Conservation (phyloP, 2,113 vertebrate species). For the Tragelaphus imberbis region DNA sequence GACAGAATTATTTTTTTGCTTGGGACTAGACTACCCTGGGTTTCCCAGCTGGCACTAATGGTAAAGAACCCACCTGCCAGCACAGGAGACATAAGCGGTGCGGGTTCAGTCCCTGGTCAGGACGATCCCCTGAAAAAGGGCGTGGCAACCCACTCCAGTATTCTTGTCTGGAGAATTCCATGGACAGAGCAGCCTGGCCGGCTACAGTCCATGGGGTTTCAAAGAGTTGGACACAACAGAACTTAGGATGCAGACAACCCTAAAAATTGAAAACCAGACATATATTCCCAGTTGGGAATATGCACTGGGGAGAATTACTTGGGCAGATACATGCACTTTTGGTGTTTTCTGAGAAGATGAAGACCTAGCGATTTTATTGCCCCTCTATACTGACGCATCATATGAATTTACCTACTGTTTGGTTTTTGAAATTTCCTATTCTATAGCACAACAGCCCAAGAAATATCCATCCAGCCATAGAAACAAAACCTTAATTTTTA, state of each 20-base stretch:
- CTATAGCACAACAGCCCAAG: neutral
- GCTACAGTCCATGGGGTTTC: neutral
- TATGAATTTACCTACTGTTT: neutral
- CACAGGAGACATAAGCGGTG: fast-evolving
- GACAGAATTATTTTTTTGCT: neutral
- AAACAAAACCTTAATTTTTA: neutral
- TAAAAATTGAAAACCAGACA: neutral
- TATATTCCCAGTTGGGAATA: neutral
- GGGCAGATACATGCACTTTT: neutral
- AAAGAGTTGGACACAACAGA: neutral
- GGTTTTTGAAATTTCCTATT: neutral
- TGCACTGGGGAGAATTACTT: neutral
- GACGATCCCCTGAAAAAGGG: fast-evolving
- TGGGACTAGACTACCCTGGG: neutral
- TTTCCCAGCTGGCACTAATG: neutral
- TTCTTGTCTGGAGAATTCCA: neutral
- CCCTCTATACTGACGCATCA: neutral
- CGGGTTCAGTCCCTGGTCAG: fast-evolving
- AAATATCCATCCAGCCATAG: neutral
- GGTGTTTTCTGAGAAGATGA: neutral
- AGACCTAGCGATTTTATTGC: neutral
- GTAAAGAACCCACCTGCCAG: neutral
- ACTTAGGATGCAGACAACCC: neutral
- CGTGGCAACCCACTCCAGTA: neutral
- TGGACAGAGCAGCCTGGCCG: neutral